These are phyloP conservation scores for Nasonovia ribisnigri DNA, from an alignment of 2,888 invertebrate species.

Conservation along the genomic window DNA sequence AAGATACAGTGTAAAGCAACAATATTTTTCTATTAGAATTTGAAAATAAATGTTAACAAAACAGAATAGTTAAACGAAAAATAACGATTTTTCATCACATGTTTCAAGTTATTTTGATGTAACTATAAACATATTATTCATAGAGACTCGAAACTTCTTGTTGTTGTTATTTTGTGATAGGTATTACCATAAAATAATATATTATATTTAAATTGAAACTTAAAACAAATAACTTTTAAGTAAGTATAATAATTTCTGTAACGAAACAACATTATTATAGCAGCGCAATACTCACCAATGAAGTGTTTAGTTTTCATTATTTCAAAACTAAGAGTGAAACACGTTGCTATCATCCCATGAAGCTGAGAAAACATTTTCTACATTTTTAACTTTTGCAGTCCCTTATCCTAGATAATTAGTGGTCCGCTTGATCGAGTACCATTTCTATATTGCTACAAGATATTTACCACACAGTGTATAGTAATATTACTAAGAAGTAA, in stretches of 20 bases:
- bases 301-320: not conserved
- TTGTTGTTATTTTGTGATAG: not conserved
- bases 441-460: not conserved
- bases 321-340: not conserved
- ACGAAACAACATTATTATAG: not conserved
- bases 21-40: not conserved
- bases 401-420: not conserved
- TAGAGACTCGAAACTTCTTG: not conserved
- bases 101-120: not conserved
- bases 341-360: not conserved
- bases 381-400: not conserved
- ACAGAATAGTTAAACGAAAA: not conserved
- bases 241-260: not conserved
- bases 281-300: not conserved
- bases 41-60: not conserved
- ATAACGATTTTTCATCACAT: not conserved
- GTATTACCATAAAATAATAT: not conserved
- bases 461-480: too few relatives aligned
- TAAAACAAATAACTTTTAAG: not conserved
- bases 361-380: not conserved
- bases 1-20: not conserved
- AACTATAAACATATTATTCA: not conserved
- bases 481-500: too few relatives aligned
- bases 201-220: not conserved
- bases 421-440: not conserved